Evolutionary conservation across 2,113 vertebrate species (phyloP), one percentile per base, ranked within the genome.

Genomic region (Gila orcuttii): DNA sequence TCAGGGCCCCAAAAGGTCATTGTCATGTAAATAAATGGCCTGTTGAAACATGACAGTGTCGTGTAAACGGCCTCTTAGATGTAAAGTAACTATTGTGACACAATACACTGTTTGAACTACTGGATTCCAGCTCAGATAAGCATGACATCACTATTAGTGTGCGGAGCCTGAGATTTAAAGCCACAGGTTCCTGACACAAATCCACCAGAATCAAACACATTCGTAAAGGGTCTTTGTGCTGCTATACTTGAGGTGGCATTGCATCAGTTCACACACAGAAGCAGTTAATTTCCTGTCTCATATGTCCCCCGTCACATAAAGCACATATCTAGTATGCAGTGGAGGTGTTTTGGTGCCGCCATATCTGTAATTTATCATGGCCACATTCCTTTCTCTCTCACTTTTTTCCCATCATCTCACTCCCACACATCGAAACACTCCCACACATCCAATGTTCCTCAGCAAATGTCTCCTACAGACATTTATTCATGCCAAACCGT

Each of bases 401-500:
- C 62, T n/a, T 52, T 85, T 66, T 79, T 19, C 71, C 8, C 77
- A 21, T 19, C 33, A 74, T 59, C 66, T 12, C 71, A 11, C 64
- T 64, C 81, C 81, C 66, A 83, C 81, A 83, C 81, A 36, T 36
- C 1, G 19, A 42, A 59, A 50, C 55, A 64, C 73, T 42, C 69
- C 57, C 50, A 71, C 73, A 69, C 86, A 82, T 47, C 33, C 79
- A n/a, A 31, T 64, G 33, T 81, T 81, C 79, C 15, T 66, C 13
- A 31, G 59, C 79, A 81, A 82, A 82, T 82, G 62, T 82, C 82
- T 73, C 68, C 47, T 8, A 69, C 50, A 83, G 19, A 59, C 68
- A 83, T 83, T 71, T 73, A 57, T 73, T 57, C 82, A 83, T 42
- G 68, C 50, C 68, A 82, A 82, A 33, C 62, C 42, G 15, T 81